Base-by-base conservation (phyloP, 2,888 invertebrate genomes). In the Portevinia maculata region DNA sequence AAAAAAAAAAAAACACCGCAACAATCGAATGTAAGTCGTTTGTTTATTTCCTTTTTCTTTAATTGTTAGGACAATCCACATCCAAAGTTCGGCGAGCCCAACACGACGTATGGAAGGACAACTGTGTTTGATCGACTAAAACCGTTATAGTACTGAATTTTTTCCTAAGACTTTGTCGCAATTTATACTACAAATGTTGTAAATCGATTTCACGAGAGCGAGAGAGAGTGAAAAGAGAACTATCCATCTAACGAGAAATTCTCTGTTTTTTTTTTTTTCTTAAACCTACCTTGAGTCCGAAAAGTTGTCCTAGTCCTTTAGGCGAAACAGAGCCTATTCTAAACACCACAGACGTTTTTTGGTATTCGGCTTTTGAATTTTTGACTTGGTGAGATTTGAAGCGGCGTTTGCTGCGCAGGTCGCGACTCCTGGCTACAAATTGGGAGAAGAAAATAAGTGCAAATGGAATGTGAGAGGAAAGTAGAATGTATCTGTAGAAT, bases 111-210 rank as follows among this genome's bases (percentile, higher is more conserved):
- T 76, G 59, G 57, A 65, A 76, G 70, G 59, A 76, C 24, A 78
- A 78, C 70, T 81, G 55, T 81, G 83, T 67, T 73, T 59, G 71
- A 41, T 60, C 84, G 81, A 73, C 81, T 53, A 81, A 71, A 75
- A 71, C 81, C 84, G 81, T 76, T 76, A 75, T 64, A 67, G 70
- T 73, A 84, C 84, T 84, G 79, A 84, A 84, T 84, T 84, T 81
- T 75, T 81, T 76, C 75, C 19, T 39, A 53, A 76, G 59, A 76
- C 60, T 70, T 76, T 81, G 81, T 81, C 84, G 76, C 84, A 84
- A 81, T 84, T 84, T 84, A 84, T 84, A 81, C 81, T 71, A 73
- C 79, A 79, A 84, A 79, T 28, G 73, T 79, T 62, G 59, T 78
- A 78, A 84, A 78, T 71, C 76, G 64, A 60, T 71, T 59, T 52